Base-by-base conservation (phyloP, 2,888 invertebrate species). In the Agrochola macilenta region DNA sequence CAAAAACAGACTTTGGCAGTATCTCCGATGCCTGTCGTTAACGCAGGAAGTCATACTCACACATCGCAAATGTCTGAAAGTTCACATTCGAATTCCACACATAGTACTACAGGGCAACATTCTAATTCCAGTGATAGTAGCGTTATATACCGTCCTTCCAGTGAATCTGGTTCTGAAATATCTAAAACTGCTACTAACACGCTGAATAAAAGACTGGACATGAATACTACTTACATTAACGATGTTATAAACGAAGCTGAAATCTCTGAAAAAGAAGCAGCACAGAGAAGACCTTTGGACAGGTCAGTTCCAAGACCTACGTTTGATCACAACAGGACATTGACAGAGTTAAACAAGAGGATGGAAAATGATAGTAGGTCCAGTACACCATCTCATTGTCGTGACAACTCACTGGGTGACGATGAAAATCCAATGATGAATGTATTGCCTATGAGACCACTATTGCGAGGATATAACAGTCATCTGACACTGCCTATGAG, bases 361-460 rank as follows among this genome's bases (percentile, higher is more conserved):
- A 89, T 93, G 70, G 95, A 94, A 63, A 91, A 87, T 81, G 95
- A 95, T 63, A 96, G 96, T 82, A 91, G 96, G 69, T 96, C 96
- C 1, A 96, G 96, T 83, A 96, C 97, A 73, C 97, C 97, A 17
- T 95, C 96, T 12, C 97, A 97, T 82, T 95, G 97, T 87, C 94
- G 97, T 80, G 97, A 97, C 80, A 97, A 97, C 86, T 96, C 97
- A 1, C 93, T 97, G 69, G 97, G 97, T 61, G 97, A 97, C 79
- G 98, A 98, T 89, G 98, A 98, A 69, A 98, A 98, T 84, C 98
- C 98, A 70, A 97, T 98, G 90, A 98, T 98, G 96, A 98, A 98
- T 88, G 98, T 99, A 23, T 97, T 99, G 94, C 99, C 99, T 0
- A 99, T 99, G 99, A 98, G 99, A 86, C 99, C 99, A 1, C 96